Evolutionary conservation across 2,888 invertebrate species (phyloP), one percentile per base, ranked within the genome.

Genomic region (Aquatica leii): DNA sequence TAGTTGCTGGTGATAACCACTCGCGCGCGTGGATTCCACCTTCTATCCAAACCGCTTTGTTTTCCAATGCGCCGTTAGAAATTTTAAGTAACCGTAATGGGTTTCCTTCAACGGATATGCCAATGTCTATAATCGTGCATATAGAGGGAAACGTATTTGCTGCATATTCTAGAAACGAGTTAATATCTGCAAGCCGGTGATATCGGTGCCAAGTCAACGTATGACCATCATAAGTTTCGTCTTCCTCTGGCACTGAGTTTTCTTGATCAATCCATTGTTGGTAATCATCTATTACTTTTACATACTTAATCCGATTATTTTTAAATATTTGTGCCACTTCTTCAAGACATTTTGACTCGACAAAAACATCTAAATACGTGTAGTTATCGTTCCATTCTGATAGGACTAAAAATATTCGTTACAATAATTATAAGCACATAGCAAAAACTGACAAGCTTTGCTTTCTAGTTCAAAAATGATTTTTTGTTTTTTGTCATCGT

Each of bases 21-120:
- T 97, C 97, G 17, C 97, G 86, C 0, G 94, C 92, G 74, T 95
- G 95, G 70, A 94, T 94, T 15, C 93, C 90, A 0, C 88, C 90
- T 74, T 91, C 91, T 41, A 91, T 80, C 91, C 92, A 92, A 8
- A 92, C 84, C 0, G 88, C 89, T 0, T 84, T 82, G 66, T 88
- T 90, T 4, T 80, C 80, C 0, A 80, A 72, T 24, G 85, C 82
- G 3, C 91, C 90, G 73, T 91, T 91, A 2, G 92, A 92, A 66
- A 92, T 88, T 74, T 89, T 82, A 6, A 86, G 56, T 67, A 92
- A 87, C 84, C 90, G 91, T 9, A 95, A 84, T 1, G 90, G 87
- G 41, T 90, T 84, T 15, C 91, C 91, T 82, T 94, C 89, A 1
- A 87, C 84, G 0, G 93, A 89, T 65, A 84, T 85, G 24, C 95